phyloP scores from a whole-genome alignment of 2,888 invertebrate genomes.

The Brachyptera putata region DNA sequence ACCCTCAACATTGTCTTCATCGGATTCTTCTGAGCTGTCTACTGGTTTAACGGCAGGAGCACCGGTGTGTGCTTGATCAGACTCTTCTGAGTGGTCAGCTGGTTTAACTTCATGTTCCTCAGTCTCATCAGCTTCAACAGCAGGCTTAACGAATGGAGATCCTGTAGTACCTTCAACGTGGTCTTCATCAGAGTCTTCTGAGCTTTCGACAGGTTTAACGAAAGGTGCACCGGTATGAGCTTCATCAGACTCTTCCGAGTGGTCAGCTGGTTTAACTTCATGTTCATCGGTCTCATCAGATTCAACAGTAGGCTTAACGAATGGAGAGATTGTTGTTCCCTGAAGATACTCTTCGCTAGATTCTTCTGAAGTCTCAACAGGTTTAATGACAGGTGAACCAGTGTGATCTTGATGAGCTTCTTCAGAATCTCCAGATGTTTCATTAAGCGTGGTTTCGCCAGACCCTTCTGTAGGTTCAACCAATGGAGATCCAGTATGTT shows the following conservation, averaged over 20 bases:
- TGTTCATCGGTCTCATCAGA: not conserved
- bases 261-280: too few species aligned
- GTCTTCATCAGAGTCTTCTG: conserved; percentile 20
- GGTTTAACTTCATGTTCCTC: too few species aligned
- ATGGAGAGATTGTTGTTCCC: too few species aligned
- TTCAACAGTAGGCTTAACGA: too few species aligned
- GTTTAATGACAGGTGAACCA: not conserved
- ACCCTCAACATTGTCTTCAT: conserved; percentile 16
- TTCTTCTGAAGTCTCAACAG: too few species aligned
- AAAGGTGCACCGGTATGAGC: conserved; percentile 16
- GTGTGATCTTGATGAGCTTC: not conserved
- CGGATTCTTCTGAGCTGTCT: conserved; percentile 12
- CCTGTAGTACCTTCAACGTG: not conserved
- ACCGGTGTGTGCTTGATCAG: conserved; percentile 34
- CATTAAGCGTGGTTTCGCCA: not conserved
- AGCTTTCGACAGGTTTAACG: conserved; percentile 14
- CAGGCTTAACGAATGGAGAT: too few species aligned
- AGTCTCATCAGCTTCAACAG: not conserved
- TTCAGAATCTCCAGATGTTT: not conserved
- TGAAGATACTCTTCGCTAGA: too few species aligned
- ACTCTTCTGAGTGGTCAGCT: conserved; percentile 22
- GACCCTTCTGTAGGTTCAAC: not conserved
- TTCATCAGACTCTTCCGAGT: conserved; percentile 34
- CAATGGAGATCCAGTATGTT: not conserved
- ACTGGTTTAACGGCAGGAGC: conserved; percentile 8